Evolutionary conservation across 2,888 invertebrate genomes (phyloP), one percentile per base, ranked within the genome.

Genomic region (Sabatieria punctata): DNA sequence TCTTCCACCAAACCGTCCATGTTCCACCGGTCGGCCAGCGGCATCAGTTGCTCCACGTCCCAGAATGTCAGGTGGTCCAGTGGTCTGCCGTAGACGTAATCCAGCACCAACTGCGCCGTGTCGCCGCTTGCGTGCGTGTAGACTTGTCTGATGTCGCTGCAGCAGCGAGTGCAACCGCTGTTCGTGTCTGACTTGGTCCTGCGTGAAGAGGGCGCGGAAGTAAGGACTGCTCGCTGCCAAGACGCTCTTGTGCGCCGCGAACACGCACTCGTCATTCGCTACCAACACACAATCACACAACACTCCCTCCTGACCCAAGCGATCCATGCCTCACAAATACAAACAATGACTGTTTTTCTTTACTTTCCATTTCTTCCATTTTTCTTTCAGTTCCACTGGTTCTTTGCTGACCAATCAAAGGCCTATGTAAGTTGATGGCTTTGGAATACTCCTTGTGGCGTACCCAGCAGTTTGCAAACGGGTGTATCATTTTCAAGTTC

Each of bases 21-120:
- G 15, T 18, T 8, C 47, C 47, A 47, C 25, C 19, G 4, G 37
- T 45, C 47, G 2, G 47, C 47, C 18, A 44, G 4, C n/a, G 46
- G 41, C 22, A 46, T 11, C 3, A 46, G 35, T 4, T 13, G 8
- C 22, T 42, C 45, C 22, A 33, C 35, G 4, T 35, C 25, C n/a
- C 15, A 6, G 15, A 46, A 45, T 4, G 21, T 19, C 22, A 46
- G 42, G 4, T 15, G 11, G 22, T 43, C 18, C 6, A 11, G 42
- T 13, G n/a, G n/a, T n/a, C n/a, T n/a, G n/a, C n/a, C n/a, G n/a
- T n/a, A n/a, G n/a, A n/a, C n/a, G n/a, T n/a, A n/a, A n/a, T n/a
- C 33, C 13, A 33, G n/a, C n/a, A 13, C n/a, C 13, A 13, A 13
- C 33, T 33, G 33, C 33, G n/a, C n/a, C n/a, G 13, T 13, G 13